phyloP scores from a whole-genome alignment of 2,113 vertebrate genomes.

The Mirza zaza region DNA sequence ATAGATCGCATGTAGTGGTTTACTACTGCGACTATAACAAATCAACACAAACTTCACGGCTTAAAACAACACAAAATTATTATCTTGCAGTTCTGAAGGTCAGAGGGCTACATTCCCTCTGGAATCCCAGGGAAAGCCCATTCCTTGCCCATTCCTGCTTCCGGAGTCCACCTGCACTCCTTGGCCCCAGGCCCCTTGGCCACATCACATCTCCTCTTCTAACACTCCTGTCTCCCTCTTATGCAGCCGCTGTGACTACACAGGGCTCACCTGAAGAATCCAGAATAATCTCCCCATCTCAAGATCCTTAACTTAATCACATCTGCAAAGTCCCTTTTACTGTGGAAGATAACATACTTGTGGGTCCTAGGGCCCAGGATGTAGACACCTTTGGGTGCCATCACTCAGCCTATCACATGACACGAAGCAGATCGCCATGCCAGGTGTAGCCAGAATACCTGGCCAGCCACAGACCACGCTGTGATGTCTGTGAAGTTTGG shows the following conservation, averaged over 20 bases:
- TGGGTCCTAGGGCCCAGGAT: not conserved
- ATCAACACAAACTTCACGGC: not conserved
- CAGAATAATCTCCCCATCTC: not conserved
- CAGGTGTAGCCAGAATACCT: not conserved
- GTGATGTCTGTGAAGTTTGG: not conserved
- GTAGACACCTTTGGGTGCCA: not conserved
- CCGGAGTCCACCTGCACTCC: not conserved
- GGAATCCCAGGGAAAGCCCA: not conserved
- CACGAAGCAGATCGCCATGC: not conserved
- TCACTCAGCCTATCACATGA: not conserved
- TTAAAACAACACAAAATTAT: not conserved
- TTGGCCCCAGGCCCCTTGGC: not conserved
- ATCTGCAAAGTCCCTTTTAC: not conserved
- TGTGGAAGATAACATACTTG: not conserved
- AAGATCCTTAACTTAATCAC: not conserved
- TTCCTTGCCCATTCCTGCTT: not conserved
- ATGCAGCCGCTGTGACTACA: not conserved
- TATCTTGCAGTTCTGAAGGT: not conserved
- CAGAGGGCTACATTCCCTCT: not conserved
- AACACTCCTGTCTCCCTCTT: not conserved
- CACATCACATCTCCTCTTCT: not conserved
- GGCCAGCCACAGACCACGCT: not conserved
- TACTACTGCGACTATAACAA: not conserved
- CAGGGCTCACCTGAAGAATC: not conserved
- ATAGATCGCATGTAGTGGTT: not conserved